These are phyloP conservation scores for Mixornis gularis DNA, from an alignment of 2,113 vertebrate species.

Conservation along the genomic window DNA sequence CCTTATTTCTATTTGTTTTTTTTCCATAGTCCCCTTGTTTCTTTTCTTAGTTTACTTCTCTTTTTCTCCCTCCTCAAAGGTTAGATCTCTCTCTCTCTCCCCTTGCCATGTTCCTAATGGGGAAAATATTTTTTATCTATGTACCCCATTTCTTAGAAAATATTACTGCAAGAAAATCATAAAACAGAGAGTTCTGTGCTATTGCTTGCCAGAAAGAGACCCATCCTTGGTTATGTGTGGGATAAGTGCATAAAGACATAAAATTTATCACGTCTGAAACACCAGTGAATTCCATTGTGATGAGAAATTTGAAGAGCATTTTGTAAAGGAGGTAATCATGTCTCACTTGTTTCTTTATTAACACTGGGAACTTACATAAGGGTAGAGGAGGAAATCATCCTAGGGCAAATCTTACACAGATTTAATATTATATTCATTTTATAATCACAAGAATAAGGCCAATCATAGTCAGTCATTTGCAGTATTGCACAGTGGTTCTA, in stretches of 20 bases:
- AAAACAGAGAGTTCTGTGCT: conserved; percentile 39
- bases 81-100: conserved; percentile 10
- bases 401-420: not conserved
- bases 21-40: not conserved
- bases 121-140: conserved; percentile 16
- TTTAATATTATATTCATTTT: not conserved
- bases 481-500: not conserved
- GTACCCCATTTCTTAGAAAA: conserved; percentile 44
- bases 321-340: not conserved
- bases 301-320: not conserved
- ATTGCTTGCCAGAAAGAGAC: not conserved
- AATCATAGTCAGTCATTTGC: fast-evolving
- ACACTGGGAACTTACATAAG: not conserved
- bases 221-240: not conserved
- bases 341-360: not conserved
- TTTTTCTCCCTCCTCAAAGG: not conserved
- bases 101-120: not conserved
- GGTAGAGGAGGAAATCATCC: not conserved
- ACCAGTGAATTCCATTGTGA: not conserved
- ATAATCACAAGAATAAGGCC: not conserved
- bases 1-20: not conserved
- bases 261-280: not conserved
- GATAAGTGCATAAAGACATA: not conserved
- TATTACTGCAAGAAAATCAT: not conserved
- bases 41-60: not conserved